Evolutionary conservation across 2,888 invertebrate genomes (phyloP).

Genomic region (Lasioglossum oenotherae): DNA sequence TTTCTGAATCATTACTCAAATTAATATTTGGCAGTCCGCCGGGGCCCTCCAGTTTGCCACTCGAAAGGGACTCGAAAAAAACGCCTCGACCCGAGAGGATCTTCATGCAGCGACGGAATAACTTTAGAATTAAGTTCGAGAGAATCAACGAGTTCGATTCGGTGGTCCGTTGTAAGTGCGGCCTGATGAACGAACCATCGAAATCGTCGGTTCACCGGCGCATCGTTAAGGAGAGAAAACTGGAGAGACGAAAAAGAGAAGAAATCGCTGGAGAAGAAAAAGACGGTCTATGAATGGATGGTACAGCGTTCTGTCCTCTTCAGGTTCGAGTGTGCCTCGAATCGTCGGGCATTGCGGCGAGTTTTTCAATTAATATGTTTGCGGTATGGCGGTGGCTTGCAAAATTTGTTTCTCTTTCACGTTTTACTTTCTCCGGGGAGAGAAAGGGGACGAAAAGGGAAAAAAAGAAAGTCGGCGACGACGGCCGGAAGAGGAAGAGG

Average conservation of each 20-base stretch:
- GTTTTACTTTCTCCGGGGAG: background rate
- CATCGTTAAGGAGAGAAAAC: background rate
- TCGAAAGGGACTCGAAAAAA: constrained; percentile 37
- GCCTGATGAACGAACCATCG: background rate
- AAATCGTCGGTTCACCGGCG: constrained; percentile 4
- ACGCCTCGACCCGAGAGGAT: constrained; percentile 51
- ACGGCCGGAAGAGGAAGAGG: background rate
- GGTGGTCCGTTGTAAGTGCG: background rate
- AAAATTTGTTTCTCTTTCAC: background rate
- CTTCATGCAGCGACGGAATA: constrained; percentile 24
- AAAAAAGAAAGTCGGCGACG: background rate
- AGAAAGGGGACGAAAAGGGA: background rate
- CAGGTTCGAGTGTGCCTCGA: background rate
- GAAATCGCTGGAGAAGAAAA: background rate
- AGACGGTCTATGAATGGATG: background rate
- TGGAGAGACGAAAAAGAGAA: background rate
- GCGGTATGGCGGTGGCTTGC: background rate
- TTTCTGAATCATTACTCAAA: background rate
- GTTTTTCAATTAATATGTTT: constrained; percentile 2
- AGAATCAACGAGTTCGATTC: background rate
- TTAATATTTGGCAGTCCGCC: background rate
- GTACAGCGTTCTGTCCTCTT: background rate
- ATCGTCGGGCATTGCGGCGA: background rate
- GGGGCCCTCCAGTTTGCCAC: background rate
- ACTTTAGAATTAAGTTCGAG: constrained; percentile 29